Conservation (phyloP, 2,797 vertebrate genomes). For the Alcedo atthis region DNA sequence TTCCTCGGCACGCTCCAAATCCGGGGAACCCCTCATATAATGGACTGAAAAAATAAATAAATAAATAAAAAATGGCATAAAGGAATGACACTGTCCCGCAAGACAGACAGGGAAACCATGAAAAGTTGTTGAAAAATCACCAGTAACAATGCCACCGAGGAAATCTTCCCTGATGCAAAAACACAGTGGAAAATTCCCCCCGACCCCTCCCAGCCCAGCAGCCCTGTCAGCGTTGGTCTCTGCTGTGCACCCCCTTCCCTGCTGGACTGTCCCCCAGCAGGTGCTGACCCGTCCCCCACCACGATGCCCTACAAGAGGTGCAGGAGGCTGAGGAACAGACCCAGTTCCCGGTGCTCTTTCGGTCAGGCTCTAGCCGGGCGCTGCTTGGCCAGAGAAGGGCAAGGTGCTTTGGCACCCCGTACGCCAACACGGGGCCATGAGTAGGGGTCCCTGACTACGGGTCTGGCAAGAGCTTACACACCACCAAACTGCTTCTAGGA, state of each 20-base stretch:
- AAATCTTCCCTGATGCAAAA: not conserved
- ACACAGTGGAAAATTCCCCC: not conserved
- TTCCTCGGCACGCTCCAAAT: not conserved
- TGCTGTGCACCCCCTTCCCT: not conserved
- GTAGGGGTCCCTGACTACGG: rapidly evolving
- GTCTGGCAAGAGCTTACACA: too few relatives aligned
- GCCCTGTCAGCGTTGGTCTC: not conserved
- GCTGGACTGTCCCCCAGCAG: too few relatives aligned
- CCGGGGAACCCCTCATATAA: not conserved
- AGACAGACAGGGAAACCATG: not conserved
- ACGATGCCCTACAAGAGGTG: rapidly evolving
- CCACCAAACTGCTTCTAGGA: not conserved
- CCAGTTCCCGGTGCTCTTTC: not conserved
- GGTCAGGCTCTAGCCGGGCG: too few relatives aligned
- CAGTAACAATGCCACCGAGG: too few relatives aligned
- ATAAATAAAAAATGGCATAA: not conserved
- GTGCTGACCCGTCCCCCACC: rapidly evolving
- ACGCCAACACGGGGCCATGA: rapidly evolving
- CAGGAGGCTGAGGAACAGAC: not conserved
- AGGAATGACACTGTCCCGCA: rapidly evolving
- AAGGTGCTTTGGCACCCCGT: not conserved
- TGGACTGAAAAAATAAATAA: not conserved
- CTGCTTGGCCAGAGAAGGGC: not conserved
- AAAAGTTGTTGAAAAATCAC: not conserved
- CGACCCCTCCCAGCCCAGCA: rapidly evolving